A percentile compares a stretch with the other conserved stretches of the same genome.
These are phyloP conservation scores for Anseranas semipalmata DNA, from an alignment of 2,113 vertebrate genomes.

Conservation along the genomic window DNA sequence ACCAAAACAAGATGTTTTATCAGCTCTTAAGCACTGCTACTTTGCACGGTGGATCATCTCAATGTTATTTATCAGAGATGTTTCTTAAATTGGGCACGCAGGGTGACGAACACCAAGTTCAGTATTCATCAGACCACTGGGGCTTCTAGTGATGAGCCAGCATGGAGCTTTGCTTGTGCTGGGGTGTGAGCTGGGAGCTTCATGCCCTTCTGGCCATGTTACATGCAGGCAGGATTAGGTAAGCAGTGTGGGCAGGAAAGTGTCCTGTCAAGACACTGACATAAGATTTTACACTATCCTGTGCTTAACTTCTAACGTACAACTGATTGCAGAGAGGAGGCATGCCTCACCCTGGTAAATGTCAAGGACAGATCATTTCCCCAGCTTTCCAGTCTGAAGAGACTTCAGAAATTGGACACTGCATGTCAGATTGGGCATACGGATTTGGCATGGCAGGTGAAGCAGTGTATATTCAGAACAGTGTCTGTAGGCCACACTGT, in stretches of 20 bases:
- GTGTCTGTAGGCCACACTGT: background rate
- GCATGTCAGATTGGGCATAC: fast-evolving
- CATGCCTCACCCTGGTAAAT: background rate
- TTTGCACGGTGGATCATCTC: background rate
- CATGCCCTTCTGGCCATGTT: background rate
- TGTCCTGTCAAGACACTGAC: background rate
- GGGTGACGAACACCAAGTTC: background rate
- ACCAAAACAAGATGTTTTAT: background rate
- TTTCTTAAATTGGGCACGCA: conserved; percentile 12
- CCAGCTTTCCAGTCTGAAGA: background rate
- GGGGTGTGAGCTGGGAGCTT: background rate
- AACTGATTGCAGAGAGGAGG: background rate
- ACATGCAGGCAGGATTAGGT: background rate
- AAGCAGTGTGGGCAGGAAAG: background rate
- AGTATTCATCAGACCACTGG: background rate
- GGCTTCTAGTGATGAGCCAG: background rate
- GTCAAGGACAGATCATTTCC: background rate
- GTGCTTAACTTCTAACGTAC: background rate
- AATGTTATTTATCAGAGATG: background rate
- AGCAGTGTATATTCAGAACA: background rate
- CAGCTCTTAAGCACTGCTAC: background rate
- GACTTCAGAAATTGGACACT: background rate
- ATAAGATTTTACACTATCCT: background rate
- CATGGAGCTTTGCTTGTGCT: background rate
- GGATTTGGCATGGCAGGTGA: background rate